Evolutionary conservation across 2,113 vertebrate genomes (phyloP).

Genomic region (Pollimyrus isidori): DNA sequence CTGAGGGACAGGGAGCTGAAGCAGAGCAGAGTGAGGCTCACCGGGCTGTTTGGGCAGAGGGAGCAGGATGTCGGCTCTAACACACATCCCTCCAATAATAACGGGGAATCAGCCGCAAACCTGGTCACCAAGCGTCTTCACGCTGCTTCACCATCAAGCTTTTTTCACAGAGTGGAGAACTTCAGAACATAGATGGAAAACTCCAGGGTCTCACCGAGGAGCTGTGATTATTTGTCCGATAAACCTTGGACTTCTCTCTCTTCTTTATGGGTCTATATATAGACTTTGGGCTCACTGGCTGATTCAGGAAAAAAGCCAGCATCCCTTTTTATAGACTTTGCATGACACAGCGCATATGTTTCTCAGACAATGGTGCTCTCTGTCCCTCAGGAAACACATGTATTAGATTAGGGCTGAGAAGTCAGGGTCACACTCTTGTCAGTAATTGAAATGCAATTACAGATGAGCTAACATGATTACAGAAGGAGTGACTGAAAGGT

Average conservation of each 20-base stretch:
- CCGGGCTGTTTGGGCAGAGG: conserved; percentile 27
- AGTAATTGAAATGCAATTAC: conserved; percentile 66
- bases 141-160: not conserved
- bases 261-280: conserved; percentile 57
- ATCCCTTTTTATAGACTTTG: conserved; percentile 48
- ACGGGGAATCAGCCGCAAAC: conserved; percentile 48
- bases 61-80: conserved; percentile 57
- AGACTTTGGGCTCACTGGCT: conserved; percentile 41
- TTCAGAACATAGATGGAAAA: conserved; percentile 37
- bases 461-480: conserved; percentile 64
- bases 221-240: conserved; percentile 30
- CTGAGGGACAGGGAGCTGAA: conserved; percentile 58
- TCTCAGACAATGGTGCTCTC: conserved; percentile 51
- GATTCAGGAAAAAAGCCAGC: conserved; percentile 45
- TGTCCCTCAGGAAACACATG: conserved; percentile 60
- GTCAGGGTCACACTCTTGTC: conserved; percentile 60
- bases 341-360: conserved; percentile 53
- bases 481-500: conserved; percentile 52
- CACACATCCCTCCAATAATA: conserved; percentile 61
- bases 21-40: conserved; percentile 52
- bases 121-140: not conserved
- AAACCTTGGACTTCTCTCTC: conserved; percentile 40
- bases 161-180: conserved; percentile 24
- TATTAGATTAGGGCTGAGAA: conserved; percentile 59
- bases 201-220: conserved; percentile 40